phyloP scores from a whole-genome alignment of 2,888 invertebrate genomes.

The Clanis bilineata region DNA sequence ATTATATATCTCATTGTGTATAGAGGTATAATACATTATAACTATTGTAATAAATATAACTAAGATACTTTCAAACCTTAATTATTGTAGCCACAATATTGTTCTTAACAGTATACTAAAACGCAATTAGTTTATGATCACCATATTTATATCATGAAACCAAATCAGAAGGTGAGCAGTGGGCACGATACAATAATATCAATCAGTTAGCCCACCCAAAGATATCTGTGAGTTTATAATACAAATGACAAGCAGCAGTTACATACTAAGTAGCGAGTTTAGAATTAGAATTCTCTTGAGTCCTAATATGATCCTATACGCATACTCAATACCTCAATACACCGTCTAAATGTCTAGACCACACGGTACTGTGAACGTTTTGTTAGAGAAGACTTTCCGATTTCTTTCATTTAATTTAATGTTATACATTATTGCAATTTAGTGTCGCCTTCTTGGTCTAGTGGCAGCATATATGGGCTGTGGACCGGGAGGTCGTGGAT shows the following conservation, averaged over 20 bases:
- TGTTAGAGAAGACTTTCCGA: too few species aligned
- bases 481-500: too few species aligned
- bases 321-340: neutral
- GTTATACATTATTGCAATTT: too few species aligned
- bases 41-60: too few species aligned
- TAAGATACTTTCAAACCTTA: too few species aligned
- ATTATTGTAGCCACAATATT: too few species aligned
- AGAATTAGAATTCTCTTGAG: constrained; percentile 10
- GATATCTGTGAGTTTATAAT: constrained; percentile 1
- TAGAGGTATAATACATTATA: too few species aligned
- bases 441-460: too few species aligned
- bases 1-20: too few species aligned
- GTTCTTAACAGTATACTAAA: neutral
- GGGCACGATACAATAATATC: constrained; percentile 2
- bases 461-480: too few species aligned
- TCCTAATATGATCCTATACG: constrained; percentile 8
- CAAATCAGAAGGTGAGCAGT: neutral
- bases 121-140: neutral
- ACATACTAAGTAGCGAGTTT: constrained; percentile 6
- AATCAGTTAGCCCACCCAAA: constrained; percentile 9
- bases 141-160: constrained; percentile 3
- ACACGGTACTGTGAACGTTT: neutral
- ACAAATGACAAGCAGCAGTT: constrained; percentile 5
- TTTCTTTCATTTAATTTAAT: too few species aligned
- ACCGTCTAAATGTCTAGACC: neutral